Evolutionary conservation across 2,888 invertebrate species (phyloP), one percentile per base, ranked within the genome.

Genomic region (Saturnia japonica): DNA sequence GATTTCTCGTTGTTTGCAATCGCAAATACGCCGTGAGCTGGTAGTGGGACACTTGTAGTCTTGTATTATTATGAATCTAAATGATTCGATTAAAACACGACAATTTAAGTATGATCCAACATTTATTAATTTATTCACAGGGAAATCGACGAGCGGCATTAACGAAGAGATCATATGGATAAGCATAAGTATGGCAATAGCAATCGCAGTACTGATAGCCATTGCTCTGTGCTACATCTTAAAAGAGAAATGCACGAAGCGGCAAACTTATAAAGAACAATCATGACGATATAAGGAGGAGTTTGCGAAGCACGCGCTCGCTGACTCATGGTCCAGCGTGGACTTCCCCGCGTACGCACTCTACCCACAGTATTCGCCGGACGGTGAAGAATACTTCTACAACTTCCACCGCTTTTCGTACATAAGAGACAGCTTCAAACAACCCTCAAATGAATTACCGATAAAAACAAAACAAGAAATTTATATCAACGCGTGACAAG

Each of bases 161-260:
- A 97, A 97, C 89, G 97, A 97, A 87, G 97, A 97, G 89, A 97
- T 97, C 78, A 97, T 97, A 85, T 97, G 97, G 97, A 97, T 97
- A 82, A 97, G 97, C 91, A 97, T 97, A 87, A 97, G 97, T 70
- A 97, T 97, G 97, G 97, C 97, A 51, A 96, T 97, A 75, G 96
- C 97, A 72, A 97, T 97, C 79, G 96, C 96, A 11, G 94, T 97
- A 6, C 94, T 97, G 69, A 97, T 97, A 86, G 96, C 96, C 40
- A 96, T 97, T 80, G 97, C 97, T 0, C 93, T 97, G 19, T 97
- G 97, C 92, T 97, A 97, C 88, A 96, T 97, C 76, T 95, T 97
- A 76, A 95, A 96, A 72, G 97, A 97, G 90, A 97, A 97, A 85
- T 97, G 97, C 88, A 95, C 96, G 80, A 97, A 97, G 82, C 94